Evolutionary conservation across 1,140 invertebrate species (phyloP), one percentile per base, ranked within the genome.

Genomic region (Lordiphosa mommai): DNA sequence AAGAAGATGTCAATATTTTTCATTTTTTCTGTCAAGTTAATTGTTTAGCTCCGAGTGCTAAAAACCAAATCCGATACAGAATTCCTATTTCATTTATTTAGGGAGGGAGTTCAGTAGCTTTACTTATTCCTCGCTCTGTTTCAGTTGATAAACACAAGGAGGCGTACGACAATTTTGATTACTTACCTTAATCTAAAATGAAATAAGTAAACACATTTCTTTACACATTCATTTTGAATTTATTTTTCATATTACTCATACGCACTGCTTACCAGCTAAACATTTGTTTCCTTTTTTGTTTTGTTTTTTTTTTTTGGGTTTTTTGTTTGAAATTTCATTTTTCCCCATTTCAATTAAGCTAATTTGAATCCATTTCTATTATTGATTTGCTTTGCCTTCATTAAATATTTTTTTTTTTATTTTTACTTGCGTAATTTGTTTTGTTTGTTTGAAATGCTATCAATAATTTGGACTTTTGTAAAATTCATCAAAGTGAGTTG

Each of bases 381-480:
- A 84, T 77, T 61, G 72, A 84, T 72, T 77, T 53, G 51, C 52
- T 58, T 55, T 52, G 46, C 33, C 16, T 56, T 70, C 36, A 67
- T 63, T 69, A 52, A 59, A 41, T 13, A 57, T 49, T 48, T 63
- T 29, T 47, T 10, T 36, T 46, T 55, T 23, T 47, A 16, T 23
- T 23, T 46, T 51, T 57, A 38, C 40, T 38, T 7, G 7, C 30
- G 13, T 46, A 30, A 3, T 52, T 32, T 55, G 33, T 7, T 29
- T 27, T 60, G 49, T 29, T 60, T 32, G 49, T 32, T 9, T 17
- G n/a, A 44, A 32, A 13, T 49, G 36, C 58, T 59, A 58, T 71
- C 61, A 71, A 60, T 84, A 66, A 58, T 70, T 82, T 82, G 76
- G 76, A 82, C 76, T 61, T 71, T 70, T 80, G 76, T 80, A 80